These are phyloP conservation scores for Picathartes gymnocephalus DNA, from an alignment of 2,113 vertebrate genomes.

Conservation along the genomic window DNA sequence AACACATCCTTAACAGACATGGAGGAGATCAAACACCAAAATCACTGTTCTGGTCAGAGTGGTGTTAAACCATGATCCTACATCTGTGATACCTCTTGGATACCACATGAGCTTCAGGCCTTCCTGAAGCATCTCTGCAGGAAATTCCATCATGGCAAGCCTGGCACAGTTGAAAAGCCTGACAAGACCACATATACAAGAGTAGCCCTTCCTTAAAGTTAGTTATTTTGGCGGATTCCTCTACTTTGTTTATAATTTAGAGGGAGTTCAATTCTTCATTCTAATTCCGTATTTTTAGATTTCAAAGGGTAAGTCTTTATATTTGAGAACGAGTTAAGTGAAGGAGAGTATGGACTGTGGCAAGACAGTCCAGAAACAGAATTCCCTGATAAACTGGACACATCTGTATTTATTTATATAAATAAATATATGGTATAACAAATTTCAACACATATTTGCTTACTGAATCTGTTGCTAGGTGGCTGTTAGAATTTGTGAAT, in stretches of 20 bases:
- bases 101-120: neutral
- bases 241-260: neutral
- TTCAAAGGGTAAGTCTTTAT: neutral
- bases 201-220: neutral
- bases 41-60: neutral
- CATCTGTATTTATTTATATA: too few relatives aligned
- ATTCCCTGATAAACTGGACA: neutral
- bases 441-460: neutral
- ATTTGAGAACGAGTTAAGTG: neutral
- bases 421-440: neutral
- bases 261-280: neutral
- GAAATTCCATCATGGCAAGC: neutral
- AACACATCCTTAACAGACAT: neutral
- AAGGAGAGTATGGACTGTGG: neutral
- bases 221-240: neutral
- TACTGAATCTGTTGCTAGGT: conserved; percentile 80
- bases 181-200: neutral
- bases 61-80: neutral
- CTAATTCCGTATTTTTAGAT: neutral
- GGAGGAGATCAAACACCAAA: neutral
- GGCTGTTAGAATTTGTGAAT: conserved; percentile 79
- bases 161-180: neutral
- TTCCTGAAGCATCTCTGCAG: neutral
- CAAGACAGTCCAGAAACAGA: neutral
- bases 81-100: neutral